Conservation (phyloP, 2,888 invertebrate species). For the Cyclophora albipunctata region DNA sequence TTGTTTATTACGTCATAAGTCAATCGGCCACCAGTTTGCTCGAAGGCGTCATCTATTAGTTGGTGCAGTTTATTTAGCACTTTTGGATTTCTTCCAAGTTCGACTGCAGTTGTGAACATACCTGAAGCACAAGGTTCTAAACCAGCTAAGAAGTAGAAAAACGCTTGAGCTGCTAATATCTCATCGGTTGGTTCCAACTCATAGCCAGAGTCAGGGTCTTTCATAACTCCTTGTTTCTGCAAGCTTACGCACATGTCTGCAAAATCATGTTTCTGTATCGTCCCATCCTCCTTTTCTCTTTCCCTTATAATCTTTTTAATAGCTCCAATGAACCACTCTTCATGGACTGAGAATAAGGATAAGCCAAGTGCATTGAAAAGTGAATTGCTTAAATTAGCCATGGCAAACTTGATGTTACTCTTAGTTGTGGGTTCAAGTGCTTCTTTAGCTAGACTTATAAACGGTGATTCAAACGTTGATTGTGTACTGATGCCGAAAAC, state of each 20-base stretch:
- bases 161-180: slow-evolving; percentile 45
- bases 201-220: slow-evolving; percentile 33
- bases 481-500: slow-evolving; percentile 52
- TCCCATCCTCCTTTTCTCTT: slow-evolving; percentile 29
- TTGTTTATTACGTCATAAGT: slow-evolving; percentile 12
- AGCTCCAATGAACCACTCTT: slow-evolving; percentile 43
- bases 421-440: slow-evolving; percentile 20
- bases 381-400: slow-evolving; percentile 17
- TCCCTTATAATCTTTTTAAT: slow-evolving; percentile 41
- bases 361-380: slow-evolving; percentile 30
- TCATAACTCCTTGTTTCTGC: slow-evolving; percentile 38
- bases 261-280: slow-evolving; percentile 42
- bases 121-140: slow-evolving; percentile 49
- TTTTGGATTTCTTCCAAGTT: slow-evolving; percentile 44
- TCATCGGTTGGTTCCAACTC: slow-evolving; percentile 47
- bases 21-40: slow-evolving; percentile 9
- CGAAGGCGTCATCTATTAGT: slow-evolving; percentile 39
- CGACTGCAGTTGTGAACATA: slow-evolving; percentile 37
- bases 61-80: slow-evolving; percentile 37
- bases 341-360: slow-evolving; percentile 34
- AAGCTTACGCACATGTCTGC: slow-evolving; percentile 43
- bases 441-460: slow-evolving; percentile 28
- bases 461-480: slow-evolving; percentile 47
- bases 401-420: slow-evolving; percentile 28
- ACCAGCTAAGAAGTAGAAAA: slow-evolving; percentile 55